Percentiles rank a stretch among this genome's conserved stretches.
phyloP scores from a whole-genome alignment of 1,140 invertebrate species.

The Drosophila quadrilineata region DNA sequence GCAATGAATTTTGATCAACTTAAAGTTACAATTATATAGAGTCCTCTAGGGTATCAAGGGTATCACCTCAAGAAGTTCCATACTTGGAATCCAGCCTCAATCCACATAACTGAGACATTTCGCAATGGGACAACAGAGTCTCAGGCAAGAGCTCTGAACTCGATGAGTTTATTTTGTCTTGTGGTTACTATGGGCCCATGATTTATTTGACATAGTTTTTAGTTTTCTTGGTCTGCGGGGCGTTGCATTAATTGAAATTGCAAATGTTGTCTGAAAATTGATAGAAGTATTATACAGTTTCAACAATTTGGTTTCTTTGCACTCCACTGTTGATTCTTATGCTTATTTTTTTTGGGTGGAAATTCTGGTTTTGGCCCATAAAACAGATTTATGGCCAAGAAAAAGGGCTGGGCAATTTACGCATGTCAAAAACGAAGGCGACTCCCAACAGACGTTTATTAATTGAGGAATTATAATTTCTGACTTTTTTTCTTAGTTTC shows the following conservation, averaged over 20 bases:
- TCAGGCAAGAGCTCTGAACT: too few relatives aligned
- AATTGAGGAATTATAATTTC: slow-evolving; percentile 73
- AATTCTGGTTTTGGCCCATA: slow-evolving; percentile 30
- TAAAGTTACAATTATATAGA: too few relatives aligned
- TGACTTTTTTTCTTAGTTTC: too few relatives aligned
- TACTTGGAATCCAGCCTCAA: slow-evolving; percentile 36
- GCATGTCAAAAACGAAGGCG: slow-evolving; percentile 16
- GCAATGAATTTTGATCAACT: not conserved
- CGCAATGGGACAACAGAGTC: slow-evolving; percentile 21
- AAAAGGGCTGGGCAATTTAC: slow-evolving; percentile 39
- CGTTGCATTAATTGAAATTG: slow-evolving; percentile 79
- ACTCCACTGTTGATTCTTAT: too few relatives aligned
- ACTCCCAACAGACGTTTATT: slow-evolving; percentile 54
- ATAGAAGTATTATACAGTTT: slow-evolving; percentile 66
- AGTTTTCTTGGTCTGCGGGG: slow-evolving; percentile 50
- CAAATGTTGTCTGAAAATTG: slow-evolving; percentile 63
- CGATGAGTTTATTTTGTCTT: slow-evolving; percentile 5
- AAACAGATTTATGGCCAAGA: slow-evolving; percentile 52
- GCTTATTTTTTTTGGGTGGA: slow-evolving; percentile 30
- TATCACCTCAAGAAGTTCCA: too few relatives aligned
- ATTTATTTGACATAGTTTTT: slow-evolving; percentile 75
- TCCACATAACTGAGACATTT: slow-evolving; percentile 39
- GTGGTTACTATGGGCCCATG: slow-evolving; percentile 46
- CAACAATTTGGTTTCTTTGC: slow-evolving; percentile 11
- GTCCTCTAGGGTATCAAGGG: not conserved